Conservation (phyloP, 2,113 vertebrate species). For the Barnardius zonarius region DNA sequence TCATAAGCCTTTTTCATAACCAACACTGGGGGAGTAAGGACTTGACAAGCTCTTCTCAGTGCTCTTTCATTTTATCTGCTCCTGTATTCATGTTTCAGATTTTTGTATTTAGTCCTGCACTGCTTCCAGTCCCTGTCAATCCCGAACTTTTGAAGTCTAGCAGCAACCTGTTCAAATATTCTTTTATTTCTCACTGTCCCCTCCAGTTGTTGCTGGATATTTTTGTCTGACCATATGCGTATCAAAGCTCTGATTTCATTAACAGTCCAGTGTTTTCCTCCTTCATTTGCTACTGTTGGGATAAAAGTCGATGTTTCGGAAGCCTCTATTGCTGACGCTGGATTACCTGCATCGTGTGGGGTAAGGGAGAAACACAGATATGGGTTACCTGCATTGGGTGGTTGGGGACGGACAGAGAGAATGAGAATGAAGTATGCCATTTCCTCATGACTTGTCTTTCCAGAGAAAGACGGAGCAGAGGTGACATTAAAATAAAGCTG, state of each 20-base stretch:
- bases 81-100: background rate
- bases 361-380: slow-evolving; percentile 49
- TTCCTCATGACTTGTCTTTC: background rate
- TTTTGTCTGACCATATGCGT: slow-evolving; percentile 84
- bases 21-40: rapidly evolving
- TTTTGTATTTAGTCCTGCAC: slow-evolving; percentile 88
- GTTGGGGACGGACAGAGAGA: background rate
- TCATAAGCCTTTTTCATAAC: background rate
- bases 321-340: slow-evolving; percentile 35
- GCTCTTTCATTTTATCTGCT: background rate
- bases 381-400: slow-evolving; percentile 19
- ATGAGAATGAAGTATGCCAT: background rate
- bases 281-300: slow-evolving; percentile 79
- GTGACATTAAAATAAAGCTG: background rate
- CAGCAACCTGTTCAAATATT: slow-evolving; percentile 90
- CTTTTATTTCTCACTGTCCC: slow-evolving; percentile 87
- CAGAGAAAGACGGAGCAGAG: background rate
- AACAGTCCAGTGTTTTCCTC: slow-evolving; percentile 88
- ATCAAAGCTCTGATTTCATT: slow-evolving; percentile 86
- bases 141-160: slow-evolving; percentile 82
- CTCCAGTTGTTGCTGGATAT: slow-evolving; percentile 81
- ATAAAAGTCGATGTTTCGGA: slow-evolving; percentile 55
- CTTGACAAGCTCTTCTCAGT: background rate
- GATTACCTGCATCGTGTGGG: slow-evolving; percentile 61
- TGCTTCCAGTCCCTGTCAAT: slow-evolving; percentile 91